A percentile compares a stretch with the other conserved stretches of the same genome.
Conservation (phyloP, 2,888 invertebrate species). For the Xestoiulus laeticollis region DNA sequence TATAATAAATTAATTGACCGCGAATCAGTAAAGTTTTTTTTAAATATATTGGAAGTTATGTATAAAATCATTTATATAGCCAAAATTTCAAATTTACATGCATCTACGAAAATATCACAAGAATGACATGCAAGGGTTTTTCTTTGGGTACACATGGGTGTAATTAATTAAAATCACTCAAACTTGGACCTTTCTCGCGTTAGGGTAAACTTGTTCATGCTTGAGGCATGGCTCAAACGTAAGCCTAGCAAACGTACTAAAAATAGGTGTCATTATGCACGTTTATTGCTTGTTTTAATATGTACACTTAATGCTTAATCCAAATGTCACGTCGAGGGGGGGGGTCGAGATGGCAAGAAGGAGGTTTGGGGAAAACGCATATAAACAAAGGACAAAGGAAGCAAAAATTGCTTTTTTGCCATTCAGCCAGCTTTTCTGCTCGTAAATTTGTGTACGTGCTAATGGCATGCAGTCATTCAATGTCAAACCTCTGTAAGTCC, state of each 20-base stretch:
- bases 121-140: neutral
- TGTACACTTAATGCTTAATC: neutral
- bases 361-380: neutral
- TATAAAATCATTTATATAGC: too few species aligned
- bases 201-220: neutral
- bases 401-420: neutral
- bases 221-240: neutral
- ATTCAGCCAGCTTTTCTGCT: constrained; percentile 4
- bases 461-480: constrained; percentile 34
- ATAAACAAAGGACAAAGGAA: neutral
- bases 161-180: neutral
- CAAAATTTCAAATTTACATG: neutral
- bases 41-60: too few species aligned
- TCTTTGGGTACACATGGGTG: neutral
- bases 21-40: too few species aligned
- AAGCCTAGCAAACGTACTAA: neutral
- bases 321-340: neutral
- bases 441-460: neutral
- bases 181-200: neutral
- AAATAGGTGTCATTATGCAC: constrained; percentile 14
- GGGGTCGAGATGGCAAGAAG: neutral
- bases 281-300: constrained; percentile 31
- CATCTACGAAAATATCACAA: too few species aligned
- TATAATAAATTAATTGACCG: too few species aligned
- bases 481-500: neutral